Conservation (phyloP, 2,797 vertebrate genomes). For the Podarcis siculus region DNA sequence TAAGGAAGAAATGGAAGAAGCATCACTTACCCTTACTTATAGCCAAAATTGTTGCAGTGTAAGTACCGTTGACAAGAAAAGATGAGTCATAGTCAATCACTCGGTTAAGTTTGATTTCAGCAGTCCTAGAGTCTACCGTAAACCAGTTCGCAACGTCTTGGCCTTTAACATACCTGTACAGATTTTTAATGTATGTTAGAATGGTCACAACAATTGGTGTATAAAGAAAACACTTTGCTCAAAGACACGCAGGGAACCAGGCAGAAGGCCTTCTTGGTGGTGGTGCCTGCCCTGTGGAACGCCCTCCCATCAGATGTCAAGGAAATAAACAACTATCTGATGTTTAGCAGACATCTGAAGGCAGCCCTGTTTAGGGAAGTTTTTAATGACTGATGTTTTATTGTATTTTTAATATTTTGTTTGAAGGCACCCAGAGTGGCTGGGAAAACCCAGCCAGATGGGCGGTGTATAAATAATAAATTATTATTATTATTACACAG, state of each 20-base stretch:
- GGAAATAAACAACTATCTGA: no score
- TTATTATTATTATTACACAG: background rate
- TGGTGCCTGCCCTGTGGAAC: no score
- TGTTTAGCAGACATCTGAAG: no score
- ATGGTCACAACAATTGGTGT: background rate
- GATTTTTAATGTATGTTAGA: slow-evolving; percentile 22
- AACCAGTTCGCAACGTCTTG: slow-evolving; percentile 89
- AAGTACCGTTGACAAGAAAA: slow-evolving; percentile 88
- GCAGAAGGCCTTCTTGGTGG: no score
- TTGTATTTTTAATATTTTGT: no score
- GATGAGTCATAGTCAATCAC: slow-evolving; percentile 88
- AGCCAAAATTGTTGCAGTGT: slow-evolving; percentile 86
- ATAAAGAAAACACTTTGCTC: background rate
- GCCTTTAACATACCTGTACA: slow-evolving; percentile 85
- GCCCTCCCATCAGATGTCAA: no score
- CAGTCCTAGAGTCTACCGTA: slow-evolving; percentile 83
- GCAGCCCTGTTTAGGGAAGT: no score
- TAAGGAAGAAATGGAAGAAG: slow-evolving; percentile 26
- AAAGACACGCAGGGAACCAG: rapidly evolving
- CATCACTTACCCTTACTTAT: slow-evolving; percentile 84
- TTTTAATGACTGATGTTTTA: no score
- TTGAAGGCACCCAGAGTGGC: no score
- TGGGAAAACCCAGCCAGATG: no score
- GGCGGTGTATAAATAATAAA: no score
- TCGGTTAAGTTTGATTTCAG: slow-evolving; percentile 88